Evolutionary conservation across 2,113 vertebrate genomes (phyloP).

Genomic region (Sorex fumeus): DNA sequence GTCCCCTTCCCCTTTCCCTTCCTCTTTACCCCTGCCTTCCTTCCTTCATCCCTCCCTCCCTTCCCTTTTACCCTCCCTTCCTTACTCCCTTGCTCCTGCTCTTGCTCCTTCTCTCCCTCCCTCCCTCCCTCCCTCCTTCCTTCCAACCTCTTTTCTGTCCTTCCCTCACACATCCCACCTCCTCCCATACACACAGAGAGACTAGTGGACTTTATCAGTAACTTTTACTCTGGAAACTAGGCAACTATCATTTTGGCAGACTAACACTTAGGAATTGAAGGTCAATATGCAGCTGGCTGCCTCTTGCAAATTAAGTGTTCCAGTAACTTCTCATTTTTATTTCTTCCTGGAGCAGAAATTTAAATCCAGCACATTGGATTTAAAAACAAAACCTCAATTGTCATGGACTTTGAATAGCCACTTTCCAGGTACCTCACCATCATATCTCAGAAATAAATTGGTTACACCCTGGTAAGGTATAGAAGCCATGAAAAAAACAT

Average conservation of each 20-base stretch:
- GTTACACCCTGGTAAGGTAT: neutral
- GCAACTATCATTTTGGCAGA: constrained; percentile 58
- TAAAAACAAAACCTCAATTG: constrained; percentile 27
- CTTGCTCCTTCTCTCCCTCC: too few species aligned
- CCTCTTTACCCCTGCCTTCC: too few species aligned
- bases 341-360: constrained; percentile 45
- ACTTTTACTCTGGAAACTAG: constrained; percentile 61
- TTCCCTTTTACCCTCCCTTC: too few species aligned
- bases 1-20: neutral
- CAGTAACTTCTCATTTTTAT: constrained; percentile 47
- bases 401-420: constrained; percentile 9
- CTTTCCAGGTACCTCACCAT: neutral
- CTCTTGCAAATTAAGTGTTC: constrained; percentile 46
- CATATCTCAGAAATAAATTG: neutral
- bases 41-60: neutral
- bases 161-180: neutral
- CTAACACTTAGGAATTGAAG: constrained; percentile 24
- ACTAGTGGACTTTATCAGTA: constrained; percentile 32
- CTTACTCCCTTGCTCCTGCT: too few species aligned
- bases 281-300: constrained; percentile 36
- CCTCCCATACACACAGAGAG: neutral
- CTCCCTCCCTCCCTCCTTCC: neutral
- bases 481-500: neutral
- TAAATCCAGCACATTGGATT: neutral
- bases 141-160: neutral